phyloP scores from a whole-genome alignment of 2,113 vertebrate genomes.

The Gasterosteus aculeatus region DNA sequence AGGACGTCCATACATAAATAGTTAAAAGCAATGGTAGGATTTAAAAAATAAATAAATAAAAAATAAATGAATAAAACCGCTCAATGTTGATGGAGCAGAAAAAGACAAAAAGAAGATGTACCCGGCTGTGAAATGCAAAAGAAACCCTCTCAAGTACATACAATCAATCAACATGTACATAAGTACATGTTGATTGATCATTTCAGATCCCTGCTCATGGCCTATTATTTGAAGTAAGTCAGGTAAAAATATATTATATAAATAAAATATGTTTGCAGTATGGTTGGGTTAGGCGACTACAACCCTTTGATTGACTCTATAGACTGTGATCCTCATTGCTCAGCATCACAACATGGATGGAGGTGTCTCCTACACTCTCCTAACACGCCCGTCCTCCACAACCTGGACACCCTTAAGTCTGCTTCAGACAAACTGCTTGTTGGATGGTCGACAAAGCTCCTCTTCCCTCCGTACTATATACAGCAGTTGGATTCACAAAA shows the following conservation, averaged over 20 bases:
- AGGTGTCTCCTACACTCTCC: background rate
- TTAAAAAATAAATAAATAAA: background rate
- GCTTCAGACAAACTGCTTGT: constrained; percentile 1
- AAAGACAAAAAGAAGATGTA: background rate
- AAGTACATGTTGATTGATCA: background rate
- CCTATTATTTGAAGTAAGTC: background rate
- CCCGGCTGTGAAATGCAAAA: background rate
- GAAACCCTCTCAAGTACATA: no score
- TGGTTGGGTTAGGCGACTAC: background rate
- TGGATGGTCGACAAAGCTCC: background rate
- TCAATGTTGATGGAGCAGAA: background rate
- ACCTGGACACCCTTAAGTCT: background rate
- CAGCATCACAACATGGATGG: background rate
- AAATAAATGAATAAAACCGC: background rate
- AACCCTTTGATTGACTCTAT: background rate
- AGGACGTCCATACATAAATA: background rate
- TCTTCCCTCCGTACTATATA: background rate
- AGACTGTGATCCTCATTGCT: background rate
- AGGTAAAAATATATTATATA: background rate
- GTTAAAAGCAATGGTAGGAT: background rate
- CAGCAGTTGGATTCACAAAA: background rate
- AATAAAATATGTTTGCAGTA: background rate
- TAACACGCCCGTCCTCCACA: background rate
- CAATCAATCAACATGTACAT: background rate
- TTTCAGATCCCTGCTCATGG: background rate